These are phyloP conservation scores for Nephrocerus scutellatus DNA, from an alignment of 2,888 invertebrate genomes.

Conservation along the genomic window DNA sequence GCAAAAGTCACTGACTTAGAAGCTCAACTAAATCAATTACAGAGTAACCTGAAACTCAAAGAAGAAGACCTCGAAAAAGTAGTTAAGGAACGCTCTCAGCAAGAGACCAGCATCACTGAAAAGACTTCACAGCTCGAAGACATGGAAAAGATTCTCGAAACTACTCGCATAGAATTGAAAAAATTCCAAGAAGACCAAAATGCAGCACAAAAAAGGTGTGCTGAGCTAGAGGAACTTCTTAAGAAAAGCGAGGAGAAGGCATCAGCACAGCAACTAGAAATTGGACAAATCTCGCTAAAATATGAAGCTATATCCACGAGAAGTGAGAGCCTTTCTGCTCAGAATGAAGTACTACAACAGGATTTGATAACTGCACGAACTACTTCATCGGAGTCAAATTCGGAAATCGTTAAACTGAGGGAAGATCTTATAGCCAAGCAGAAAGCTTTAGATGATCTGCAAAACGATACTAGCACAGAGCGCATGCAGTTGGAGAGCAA, in stretches of 20 bases:
- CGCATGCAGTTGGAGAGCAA: slow-evolving; percentile 29
- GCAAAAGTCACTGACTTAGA: slow-evolving; percentile 20
- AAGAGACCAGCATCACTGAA: slow-evolving; percentile 16
- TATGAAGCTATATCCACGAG: slow-evolving; percentile 26
- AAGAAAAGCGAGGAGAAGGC: slow-evolving; percentile 22
- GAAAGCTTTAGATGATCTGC: slow-evolving; percentile 23
- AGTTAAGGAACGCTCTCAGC: slow-evolving; percentile 14
- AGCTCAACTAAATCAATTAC: slow-evolving; percentile 18
- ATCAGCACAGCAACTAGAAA: slow-evolving; percentile 34
- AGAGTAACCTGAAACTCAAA: slow-evolving; percentile 17
- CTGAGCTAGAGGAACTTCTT: slow-evolving; percentile 25
- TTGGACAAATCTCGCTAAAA: slow-evolving; percentile 30
- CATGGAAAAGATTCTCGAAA: slow-evolving; percentile 18
- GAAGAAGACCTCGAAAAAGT: slow-evolving; percentile 19
- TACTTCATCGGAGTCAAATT: slow-evolving; percentile 22
- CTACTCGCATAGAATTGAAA: slow-evolving; percentile 21
- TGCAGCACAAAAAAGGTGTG: slow-evolving; percentile 9
- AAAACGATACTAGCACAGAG: slow-evolving; percentile 22
- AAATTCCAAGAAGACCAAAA: slow-evolving; percentile 25
- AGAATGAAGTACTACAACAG: slow-evolving; percentile 34
- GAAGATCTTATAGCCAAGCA: slow-evolving; percentile 36
- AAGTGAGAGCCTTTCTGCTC: slow-evolving; percentile 23
- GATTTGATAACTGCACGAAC: slow-evolving; percentile 43
- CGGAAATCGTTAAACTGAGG: slow-evolving; percentile 29
- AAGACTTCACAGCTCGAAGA: slow-evolving; percentile 21